phyloP scores from a whole-genome alignment of 2,888 invertebrate species.

The Leptothorax acervorum region DNA sequence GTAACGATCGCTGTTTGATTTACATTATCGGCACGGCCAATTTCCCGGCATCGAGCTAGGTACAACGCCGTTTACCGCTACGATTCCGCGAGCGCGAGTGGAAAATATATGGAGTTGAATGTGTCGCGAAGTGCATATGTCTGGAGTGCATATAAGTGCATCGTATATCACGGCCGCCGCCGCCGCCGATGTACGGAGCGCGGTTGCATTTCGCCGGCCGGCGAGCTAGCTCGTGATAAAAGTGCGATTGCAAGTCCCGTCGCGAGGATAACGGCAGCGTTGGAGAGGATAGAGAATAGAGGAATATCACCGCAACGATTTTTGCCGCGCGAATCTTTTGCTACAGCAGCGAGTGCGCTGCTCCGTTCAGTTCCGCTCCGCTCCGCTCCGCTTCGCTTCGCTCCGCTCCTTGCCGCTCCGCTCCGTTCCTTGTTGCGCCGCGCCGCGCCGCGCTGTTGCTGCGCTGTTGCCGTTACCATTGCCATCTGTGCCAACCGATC shows the following conservation, averaged over 20 bases:
- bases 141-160: slow-evolving; percentile 76
- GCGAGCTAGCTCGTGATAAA: slow-evolving; percentile 57
- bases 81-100: slow-evolving; percentile 42
- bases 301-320: not conserved
- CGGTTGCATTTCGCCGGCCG: slow-evolving; percentile 76
- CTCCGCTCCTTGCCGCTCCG: not conserved
- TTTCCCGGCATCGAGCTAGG: not conserved
- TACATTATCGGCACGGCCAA: not conserved
- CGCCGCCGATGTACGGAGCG: slow-evolving; percentile 61
- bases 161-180: slow-evolving; percentile 59
- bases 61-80: not conserved
- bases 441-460: not conserved
- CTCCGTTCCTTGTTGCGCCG: not conserved
- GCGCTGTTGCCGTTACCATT: not conserved
- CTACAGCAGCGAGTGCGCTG: not conserved
- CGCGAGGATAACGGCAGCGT: not conserved
- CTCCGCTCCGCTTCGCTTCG: too few species aligned
- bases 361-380: not conserved
- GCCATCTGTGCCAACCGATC: slow-evolving; percentile 4
- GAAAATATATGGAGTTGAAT: slow-evolving; percentile 53
- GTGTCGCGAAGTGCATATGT: slow-evolving; percentile 60
- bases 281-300: not conserved
- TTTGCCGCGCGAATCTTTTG: slow-evolving; percentile 22
- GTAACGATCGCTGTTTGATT: slow-evolving; percentile 60
- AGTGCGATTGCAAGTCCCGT: not conserved